These are phyloP conservation scores for Pristis pectinata DNA, from an alignment of 2,797 vertebrate species.

Conservation along the genomic window DNA sequence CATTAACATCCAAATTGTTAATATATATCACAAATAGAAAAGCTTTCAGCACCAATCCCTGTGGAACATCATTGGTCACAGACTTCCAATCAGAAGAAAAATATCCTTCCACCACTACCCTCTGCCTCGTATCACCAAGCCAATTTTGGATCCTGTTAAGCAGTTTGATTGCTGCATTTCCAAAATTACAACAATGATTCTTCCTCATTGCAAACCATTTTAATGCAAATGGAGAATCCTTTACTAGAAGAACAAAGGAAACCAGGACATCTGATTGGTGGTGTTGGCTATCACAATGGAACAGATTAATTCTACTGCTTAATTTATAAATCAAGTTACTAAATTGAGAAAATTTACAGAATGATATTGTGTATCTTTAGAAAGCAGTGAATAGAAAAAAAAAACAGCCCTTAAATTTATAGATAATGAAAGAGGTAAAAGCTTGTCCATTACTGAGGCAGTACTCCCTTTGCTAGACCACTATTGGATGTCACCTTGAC, in stretches of 20 bases:
- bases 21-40: too few species aligned
- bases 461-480: not conserved
- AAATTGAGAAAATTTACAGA: not conserved
- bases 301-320: not conserved
- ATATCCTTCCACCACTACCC: too few species aligned
- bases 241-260: not conserved
- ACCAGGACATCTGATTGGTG: not conserved
- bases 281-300: not conserved
- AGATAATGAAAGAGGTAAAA: not conserved
- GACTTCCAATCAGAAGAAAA: too few species aligned
- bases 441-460: not conserved
- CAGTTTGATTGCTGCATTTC: not conserved
- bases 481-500: too few species aligned
- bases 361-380: not conserved
- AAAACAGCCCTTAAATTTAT: too few species aligned
- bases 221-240: not conserved
- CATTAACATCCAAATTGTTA: too few species aligned
- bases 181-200: not conserved
- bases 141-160: too few species aligned
- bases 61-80: too few species aligned
- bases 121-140: too few species aligned
- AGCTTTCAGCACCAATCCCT: too few species aligned
- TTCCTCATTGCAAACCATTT: not conserved
- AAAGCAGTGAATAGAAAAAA: too few species aligned
- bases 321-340: not conserved